phyloP scores from a whole-genome alignment of 2,888 invertebrate genomes.

The Spilosoma lubricipeda region DNA sequence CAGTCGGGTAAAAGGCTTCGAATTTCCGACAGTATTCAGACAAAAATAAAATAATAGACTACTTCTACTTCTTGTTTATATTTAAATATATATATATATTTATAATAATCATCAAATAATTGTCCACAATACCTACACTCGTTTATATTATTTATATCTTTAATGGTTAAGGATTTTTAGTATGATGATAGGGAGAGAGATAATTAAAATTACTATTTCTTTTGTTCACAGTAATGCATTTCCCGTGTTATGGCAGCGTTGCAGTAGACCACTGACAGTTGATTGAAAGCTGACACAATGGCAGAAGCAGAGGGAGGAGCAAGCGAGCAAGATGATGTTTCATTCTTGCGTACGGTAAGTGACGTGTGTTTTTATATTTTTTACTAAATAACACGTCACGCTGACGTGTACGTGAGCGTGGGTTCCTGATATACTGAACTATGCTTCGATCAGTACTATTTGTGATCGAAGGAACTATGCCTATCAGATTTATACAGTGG shows the following conservation, averaged over 20 bases:
- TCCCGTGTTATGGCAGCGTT: constrained; percentile 67
- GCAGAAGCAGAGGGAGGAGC: constrained; percentile 96
- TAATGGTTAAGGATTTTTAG: background rate
- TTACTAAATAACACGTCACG: background rate
- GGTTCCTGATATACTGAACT: no score
- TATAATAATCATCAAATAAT: no score
- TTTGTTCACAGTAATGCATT: constrained; percentile 74
- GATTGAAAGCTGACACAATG: constrained; percentile 85
- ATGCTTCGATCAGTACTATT: no score
- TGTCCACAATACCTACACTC: background rate
- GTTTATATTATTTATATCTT: background rate
- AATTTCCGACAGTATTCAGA: background rate
- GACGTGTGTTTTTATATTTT: constrained; percentile 1
- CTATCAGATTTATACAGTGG: no score
- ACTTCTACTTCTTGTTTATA: background rate
- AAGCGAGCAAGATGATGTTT: constrained; percentile 99
- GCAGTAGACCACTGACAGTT: constrained; percentile 59
- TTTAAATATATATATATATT: no score
- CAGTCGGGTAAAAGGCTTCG: no score
- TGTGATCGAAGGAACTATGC: no score
- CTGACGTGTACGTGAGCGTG: background rate
- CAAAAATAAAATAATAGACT: background rate
- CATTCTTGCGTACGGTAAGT: constrained; percentile 99
- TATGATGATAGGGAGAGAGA: background rate
- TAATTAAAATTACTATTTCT: constrained; percentile 25